These are phyloP conservation scores for Delphinapterus leucas DNA, from an alignment of 2,113 vertebrate genomes.

Conservation along the genomic window DNA sequence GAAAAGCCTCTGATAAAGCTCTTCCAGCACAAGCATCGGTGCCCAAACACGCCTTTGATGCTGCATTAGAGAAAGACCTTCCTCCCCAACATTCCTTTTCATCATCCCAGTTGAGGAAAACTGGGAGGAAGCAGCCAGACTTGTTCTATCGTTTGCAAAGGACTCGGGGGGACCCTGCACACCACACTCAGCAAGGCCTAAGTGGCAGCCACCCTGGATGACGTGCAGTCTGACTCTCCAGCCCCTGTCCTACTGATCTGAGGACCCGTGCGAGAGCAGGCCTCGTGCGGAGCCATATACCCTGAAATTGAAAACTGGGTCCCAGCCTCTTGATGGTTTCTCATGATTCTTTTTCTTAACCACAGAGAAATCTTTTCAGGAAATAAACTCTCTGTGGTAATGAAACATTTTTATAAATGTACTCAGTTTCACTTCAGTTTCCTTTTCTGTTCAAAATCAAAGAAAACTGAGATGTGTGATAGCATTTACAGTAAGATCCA, in stretches of 20 bases:
- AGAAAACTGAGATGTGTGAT: fast-evolving
- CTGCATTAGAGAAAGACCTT: not conserved
- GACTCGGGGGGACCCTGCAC: fast-evolving
- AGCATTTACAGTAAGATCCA: not conserved
- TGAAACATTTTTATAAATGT: not conserved
- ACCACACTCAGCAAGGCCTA: not conserved
- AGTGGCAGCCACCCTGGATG: fast-evolving
- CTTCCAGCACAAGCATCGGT: not conserved
- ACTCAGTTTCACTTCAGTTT: constrained; percentile 33
- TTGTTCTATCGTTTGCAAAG: not conserved
- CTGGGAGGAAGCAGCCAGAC: not conserved
- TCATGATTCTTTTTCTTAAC: not conserved
- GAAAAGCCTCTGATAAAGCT: not conserved
- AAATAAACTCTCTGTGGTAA: constrained; percentile 33
- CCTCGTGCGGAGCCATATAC: fast-evolving
- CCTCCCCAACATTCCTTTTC: fast-evolving
- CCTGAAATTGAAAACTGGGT: not conserved
- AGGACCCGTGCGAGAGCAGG: not conserved
- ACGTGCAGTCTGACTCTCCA: fast-evolving
- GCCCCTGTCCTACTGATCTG: fast-evolving
- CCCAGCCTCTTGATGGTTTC: not conserved
- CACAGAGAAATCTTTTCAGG: constrained; percentile 51
- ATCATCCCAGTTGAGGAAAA: fast-evolving
- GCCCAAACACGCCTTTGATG: not conserved
- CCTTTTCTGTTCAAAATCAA: not conserved